Conservation (phyloP, 2,888 invertebrate genomes). For the Cyaniris semiargus region DNA sequence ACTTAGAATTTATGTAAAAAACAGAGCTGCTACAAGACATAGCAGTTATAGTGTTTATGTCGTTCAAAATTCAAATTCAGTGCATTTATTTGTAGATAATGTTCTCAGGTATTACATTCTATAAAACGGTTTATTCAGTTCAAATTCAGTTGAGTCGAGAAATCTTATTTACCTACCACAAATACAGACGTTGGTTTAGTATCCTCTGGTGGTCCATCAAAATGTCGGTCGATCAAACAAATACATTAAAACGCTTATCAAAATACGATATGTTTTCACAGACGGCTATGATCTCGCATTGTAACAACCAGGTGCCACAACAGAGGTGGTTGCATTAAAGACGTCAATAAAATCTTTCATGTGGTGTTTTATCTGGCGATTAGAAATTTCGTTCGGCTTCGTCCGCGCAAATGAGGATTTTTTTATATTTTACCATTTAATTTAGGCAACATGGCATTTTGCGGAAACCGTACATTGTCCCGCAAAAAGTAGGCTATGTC, state of each 20-base stretch:
- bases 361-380: constrained; percentile 73
- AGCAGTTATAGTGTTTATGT: too few species aligned
- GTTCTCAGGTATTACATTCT: too few species aligned
- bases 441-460: too few species aligned
- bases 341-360: constrained; percentile 63
- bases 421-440: too few species aligned
- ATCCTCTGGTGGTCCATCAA: neutral
- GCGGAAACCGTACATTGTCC: too few species aligned
- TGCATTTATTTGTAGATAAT: too few species aligned
- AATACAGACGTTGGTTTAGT: neutral
- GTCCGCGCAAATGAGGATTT: too few species aligned
- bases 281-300: constrained; percentile 6
- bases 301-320: constrained; percentile 21
- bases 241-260: constrained; percentile 18
- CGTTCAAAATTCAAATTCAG: too few species aligned
- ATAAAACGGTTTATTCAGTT: constrained; percentile 43
- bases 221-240: constrained; percentile 22
- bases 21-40: too few species aligned
- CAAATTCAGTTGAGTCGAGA: neutral
- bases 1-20: too few species aligned
- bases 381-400: neutral
- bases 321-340: constrained; percentile 28
- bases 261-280: constrained; percentile 18
- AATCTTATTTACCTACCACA: neutral
- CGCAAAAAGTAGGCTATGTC: neutral